phyloP scores from a whole-genome alignment of 1,140 invertebrate genomes.

The Rhopalosiphum padi region DNA sequence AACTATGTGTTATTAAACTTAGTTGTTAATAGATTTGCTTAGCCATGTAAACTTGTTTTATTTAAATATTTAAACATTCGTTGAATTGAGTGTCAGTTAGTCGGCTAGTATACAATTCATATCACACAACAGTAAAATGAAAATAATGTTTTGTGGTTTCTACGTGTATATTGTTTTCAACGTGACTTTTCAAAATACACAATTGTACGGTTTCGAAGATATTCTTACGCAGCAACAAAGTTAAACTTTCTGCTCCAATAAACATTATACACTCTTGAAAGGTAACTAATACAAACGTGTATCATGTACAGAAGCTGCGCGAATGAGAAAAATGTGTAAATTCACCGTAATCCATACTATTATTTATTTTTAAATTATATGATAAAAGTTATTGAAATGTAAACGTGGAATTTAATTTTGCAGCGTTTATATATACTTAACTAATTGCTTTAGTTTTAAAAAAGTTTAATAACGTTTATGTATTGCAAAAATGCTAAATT shows the following conservation, averaged over 20 bases:
- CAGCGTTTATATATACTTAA: neutral
- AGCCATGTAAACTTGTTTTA: neutral
- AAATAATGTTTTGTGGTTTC: neutral
- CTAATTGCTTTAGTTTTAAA: neutral
- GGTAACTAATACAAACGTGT: neutral
- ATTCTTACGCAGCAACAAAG: neutral
- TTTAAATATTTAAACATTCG: neutral
- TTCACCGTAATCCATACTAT: neutral
- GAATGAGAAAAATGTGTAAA: conserved; percentile 4
- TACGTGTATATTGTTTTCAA: conserved; percentile 17
- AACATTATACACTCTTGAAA: neutral
- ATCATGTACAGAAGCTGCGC: neutral
- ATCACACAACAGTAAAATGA: neutral
- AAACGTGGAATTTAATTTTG: neutral
- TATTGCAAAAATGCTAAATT: neutral
- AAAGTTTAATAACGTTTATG: too few relatives aligned
- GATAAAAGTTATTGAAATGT: neutral
- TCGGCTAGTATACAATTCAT: neutral
- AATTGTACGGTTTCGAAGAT: neutral
- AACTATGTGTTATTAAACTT: neutral
- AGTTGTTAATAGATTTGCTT: neutral
- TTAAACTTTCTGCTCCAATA: neutral
- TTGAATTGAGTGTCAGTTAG: neutral
- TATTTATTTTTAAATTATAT: neutral
- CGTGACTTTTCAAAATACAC: conserved; percentile 4